Base-by-base conservation (phyloP, 2,888 invertebrate genomes). In the Temnothorax unifasciatus region DNA sequence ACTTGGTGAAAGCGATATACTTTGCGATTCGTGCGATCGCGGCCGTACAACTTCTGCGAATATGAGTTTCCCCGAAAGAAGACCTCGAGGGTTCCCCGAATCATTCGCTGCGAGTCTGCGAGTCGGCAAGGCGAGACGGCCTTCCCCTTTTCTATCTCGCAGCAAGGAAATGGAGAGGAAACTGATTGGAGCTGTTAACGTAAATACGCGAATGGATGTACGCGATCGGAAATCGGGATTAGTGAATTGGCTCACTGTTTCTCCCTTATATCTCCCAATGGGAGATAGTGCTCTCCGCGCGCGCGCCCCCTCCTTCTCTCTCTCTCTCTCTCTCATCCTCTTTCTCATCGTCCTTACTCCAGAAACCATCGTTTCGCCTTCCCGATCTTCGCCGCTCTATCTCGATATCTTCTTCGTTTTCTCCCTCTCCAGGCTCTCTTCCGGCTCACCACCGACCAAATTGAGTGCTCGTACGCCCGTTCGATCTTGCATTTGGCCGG, bases 101-200 rank as follows among this genome's bases (percentile, higher is more conserved):
- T 75, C 71, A 59, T 59, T 63, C 76, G 81, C 76, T 73, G 50
- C 73, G 85, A 79, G 81, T 34, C 74, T 21, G 54, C 21, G 54
- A 59, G 11, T 81, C 79, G 50, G 68, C 81, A 66, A 66, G 57
- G 71, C 57, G 75, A 79, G 79, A 76, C 69, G 50, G 44, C 59
- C 83, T 79, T 84, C 82, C 50, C 86, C 38, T 74, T 63, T 85
- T 74, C 69, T 87, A 83, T 89, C 82, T 83, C 69, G 87, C 83
- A 89, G 75, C 85, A 88, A 90, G 89, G 89, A 91, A 93, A 93
- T 91, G 90, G 91, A 88, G 90, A 90, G 91, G 90, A 91, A 93
- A 93, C 91, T 92, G 92, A 93, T 93, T 91, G 91, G 90, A 89
- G 88, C 92, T 92, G 91, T 93, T 92, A 93, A 92, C 92, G 91